Evolutionary conservation across 2,797 vertebrate species (phyloP).

Genomic region (Sitta carolinensis): DNA sequence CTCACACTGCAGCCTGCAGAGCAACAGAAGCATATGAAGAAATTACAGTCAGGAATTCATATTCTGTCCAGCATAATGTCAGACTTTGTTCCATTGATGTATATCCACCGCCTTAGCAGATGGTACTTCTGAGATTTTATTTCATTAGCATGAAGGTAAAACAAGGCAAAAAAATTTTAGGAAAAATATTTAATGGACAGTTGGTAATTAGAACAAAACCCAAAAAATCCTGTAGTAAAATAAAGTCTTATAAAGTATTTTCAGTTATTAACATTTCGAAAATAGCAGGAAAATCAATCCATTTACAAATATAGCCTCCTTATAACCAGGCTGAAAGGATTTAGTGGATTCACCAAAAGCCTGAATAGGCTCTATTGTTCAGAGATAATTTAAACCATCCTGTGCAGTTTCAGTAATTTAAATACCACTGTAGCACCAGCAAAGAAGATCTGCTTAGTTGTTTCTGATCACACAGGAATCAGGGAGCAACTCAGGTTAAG

Average conservation of each 20-base stretch:
- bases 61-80: not conserved
- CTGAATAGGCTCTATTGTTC: slow-evolving; percentile 48
- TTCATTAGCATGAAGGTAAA: not conserved
- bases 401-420: slow-evolving; percentile 16
- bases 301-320: not conserved
- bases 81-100: not conserved
- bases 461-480: not conserved
- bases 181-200: not conserved
- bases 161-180: not conserved
- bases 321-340: not conserved
- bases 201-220: not conserved
- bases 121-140: not conserved
- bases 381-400: slow-evolving; percentile 55
- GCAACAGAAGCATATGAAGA: not conserved
- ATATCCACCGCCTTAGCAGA: not conserved
- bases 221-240: not conserved
- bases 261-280: not conserved
- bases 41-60: not conserved
- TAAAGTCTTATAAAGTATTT: not conserved
- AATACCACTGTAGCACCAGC: not conserved
- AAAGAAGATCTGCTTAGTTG: not conserved
- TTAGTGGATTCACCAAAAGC: slow-evolving; percentile 22
- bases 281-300: not conserved
- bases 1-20: not conserved
- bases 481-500: not conserved